A percentile compares a stretch with the other conserved stretches of the same genome.
These are phyloP conservation scores for Lasioglossum calceatum DNA, from an alignment of 2,888 invertebrate species.

Conservation along the genomic window DNA sequence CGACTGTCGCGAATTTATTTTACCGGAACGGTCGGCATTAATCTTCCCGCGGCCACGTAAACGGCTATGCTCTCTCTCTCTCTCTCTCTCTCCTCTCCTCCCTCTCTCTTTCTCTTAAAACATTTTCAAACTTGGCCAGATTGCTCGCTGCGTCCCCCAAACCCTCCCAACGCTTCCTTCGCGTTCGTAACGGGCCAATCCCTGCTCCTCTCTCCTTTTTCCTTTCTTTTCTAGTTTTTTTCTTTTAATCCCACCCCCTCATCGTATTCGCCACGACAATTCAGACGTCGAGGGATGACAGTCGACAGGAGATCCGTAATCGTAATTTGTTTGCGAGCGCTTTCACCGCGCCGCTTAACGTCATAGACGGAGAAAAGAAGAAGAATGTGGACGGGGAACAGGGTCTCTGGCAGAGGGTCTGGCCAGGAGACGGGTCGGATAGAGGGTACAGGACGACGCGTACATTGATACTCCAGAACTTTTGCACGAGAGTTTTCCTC, in stretches of 20 bases:
- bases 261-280: constrained; percentile 50
- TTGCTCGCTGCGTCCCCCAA: constrained; percentile 31
- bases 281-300: constrained; percentile 46
- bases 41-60: constrained; percentile 39
- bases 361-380: constrained; percentile 44
- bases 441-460: constrained; percentile 26
- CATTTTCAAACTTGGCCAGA: constrained; percentile 55
- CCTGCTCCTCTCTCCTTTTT: constrained; percentile 8
- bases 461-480: constrained; percentile 51
- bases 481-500: constrained; percentile 44
- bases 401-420: not conserved
- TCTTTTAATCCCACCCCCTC: constrained; percentile 24
- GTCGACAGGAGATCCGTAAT: constrained; percentile 53
- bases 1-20: constrained; percentile 45
- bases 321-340: constrained; percentile 66
- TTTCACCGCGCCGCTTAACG: constrained; percentile 53
- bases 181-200: constrained; percentile 46
- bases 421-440: not conserved
- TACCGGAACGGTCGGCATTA: constrained; percentile 47
- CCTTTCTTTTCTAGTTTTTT: constrained; percentile 1
- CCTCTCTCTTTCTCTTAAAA: constrained; percentile 40
- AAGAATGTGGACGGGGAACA: not conserved
- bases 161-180: constrained; percentile 4
- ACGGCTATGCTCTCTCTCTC: constrained; percentile 4
- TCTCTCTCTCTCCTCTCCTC: not conserved